Percentiles rank a stretch among this genome's conserved stretches.
Evolutionary conservation across 2,888 invertebrate species (phyloP).

Genomic region (Drosophila nr. fundita): DNA sequence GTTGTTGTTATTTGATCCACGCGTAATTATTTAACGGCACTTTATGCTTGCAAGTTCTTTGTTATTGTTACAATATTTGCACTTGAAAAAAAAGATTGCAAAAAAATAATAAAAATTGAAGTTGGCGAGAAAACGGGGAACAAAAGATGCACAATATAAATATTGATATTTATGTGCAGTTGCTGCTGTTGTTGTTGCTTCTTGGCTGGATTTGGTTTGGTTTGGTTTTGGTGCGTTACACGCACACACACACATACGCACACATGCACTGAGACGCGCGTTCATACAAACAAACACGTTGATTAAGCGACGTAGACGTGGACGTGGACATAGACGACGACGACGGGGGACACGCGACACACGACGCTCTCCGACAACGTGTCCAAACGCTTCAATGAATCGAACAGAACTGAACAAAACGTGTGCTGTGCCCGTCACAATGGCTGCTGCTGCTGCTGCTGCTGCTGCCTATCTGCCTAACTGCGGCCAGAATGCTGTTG

Average conservation of each 20-base stretch:
- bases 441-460: conserved; percentile 32
- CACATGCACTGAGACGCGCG: conserved; percentile 16
- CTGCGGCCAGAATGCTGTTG: conserved; percentile 24
- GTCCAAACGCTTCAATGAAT: conserved; percentile 84
- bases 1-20: conserved; percentile 20
- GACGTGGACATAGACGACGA: conserved; percentile 3
- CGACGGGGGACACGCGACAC: conserved; percentile 26
- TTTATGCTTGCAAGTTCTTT: conserved; percentile 45
- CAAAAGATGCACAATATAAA: conserved; percentile 25
- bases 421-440: conserved; percentile 53
- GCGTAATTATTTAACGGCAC: conserved; percentile 45
- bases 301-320: conserved; percentile 31
- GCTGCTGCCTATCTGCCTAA: conserved; percentile 35
- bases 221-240: conserved; percentile 30
- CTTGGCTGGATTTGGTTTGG: conserved; percentile 24
- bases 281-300: conserved; percentile 25
- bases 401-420: conserved; percentile 81
- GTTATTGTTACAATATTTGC: conserved; percentile 33
- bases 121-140: conserved; percentile 8
- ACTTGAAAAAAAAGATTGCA: conserved; percentile 57
- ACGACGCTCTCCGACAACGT: conserved; percentile 62
- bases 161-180: conserved; percentile 38
- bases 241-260: conserved; percentile 35
- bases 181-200: conserved; percentile 25
- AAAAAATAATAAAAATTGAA: conserved; percentile 35